Evolutionary conservation across 2,113 vertebrate species (phyloP).

Genomic region (Albula goreensis): DNA sequence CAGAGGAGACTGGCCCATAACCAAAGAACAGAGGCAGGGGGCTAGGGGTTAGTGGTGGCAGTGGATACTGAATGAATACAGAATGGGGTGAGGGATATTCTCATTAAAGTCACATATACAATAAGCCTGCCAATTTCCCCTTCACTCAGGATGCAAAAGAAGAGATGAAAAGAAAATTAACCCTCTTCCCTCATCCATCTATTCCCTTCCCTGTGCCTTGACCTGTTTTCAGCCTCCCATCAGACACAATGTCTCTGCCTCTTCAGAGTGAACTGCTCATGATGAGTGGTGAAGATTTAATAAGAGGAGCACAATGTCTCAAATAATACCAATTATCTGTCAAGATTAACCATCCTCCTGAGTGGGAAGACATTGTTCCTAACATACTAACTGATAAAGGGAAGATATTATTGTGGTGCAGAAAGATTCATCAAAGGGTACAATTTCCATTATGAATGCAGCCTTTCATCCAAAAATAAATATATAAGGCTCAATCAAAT

Average conservation of each 20-base stretch:
- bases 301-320: neutral
- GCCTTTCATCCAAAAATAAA: neutral
- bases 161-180: constrained; percentile 10
- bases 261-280: neutral
- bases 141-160: neutral
- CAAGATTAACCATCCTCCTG: neutral
- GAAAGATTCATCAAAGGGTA: neutral
- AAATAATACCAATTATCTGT: constrained; percentile 1
- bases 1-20: neutral
- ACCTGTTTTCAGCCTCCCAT: neutral
- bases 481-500: neutral
- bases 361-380: neutral
- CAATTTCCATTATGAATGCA: neutral
- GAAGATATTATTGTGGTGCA: neutral
- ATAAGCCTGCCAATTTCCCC: constrained; percentile 13
- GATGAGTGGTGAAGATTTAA: neutral
- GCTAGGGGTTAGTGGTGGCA: neutral
- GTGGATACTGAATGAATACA: neutral
- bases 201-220: neutral
- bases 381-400: neutral
- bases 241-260: neutral
- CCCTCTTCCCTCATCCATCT: neutral
- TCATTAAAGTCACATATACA: constrained; percentile 8
- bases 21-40: neutral
- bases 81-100: neutral